Percentiles rank a stretch among this genome's conserved stretches.
Evolutionary conservation across 2,113 vertebrate species (phyloP).

Genomic region (Tinamus guttatus): DNA sequence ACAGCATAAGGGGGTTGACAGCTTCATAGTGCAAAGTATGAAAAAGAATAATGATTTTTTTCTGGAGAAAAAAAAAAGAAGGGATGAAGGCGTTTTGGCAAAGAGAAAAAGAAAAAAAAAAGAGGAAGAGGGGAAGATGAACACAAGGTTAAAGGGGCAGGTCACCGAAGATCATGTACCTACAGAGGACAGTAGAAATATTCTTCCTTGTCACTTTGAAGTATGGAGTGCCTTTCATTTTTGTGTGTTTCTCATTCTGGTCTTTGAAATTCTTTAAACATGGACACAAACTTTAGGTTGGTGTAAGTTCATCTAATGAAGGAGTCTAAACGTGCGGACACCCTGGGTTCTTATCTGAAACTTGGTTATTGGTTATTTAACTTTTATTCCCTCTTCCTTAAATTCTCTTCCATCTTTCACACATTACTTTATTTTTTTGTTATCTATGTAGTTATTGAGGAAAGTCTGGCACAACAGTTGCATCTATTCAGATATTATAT

Average conservation of each 20-base stretch:
- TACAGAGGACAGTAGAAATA: neutral
- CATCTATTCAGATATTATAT: neutral
- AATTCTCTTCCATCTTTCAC: neutral
- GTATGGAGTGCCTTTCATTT: neutral
- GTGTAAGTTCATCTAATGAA: neutral
- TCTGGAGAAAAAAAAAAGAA: neutral
- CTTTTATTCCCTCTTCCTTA: neutral
- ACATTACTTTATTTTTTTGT: neutral
- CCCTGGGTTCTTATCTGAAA: neutral
- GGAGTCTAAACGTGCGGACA: neutral
- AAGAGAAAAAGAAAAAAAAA: neutral
- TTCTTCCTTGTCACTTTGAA: neutral
- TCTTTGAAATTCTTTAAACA: neutral
- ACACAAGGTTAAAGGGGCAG: rapidly evolving
- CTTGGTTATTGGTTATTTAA: neutral
- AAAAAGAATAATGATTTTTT: neutral
- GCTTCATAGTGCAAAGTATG: neutral
- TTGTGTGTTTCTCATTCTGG: neutral
- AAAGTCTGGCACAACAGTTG: neutral
- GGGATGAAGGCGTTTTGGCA: neutral
- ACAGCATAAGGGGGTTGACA: neutral
- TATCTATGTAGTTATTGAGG: neutral
- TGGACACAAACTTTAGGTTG: neutral
- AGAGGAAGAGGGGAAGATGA: neutral
- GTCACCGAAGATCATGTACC: neutral